Evolutionary conservation across 2,888 invertebrate species (phyloP), one percentile per base, ranked within the genome.

Genomic region (Bruchidius siliquastri): DNA sequence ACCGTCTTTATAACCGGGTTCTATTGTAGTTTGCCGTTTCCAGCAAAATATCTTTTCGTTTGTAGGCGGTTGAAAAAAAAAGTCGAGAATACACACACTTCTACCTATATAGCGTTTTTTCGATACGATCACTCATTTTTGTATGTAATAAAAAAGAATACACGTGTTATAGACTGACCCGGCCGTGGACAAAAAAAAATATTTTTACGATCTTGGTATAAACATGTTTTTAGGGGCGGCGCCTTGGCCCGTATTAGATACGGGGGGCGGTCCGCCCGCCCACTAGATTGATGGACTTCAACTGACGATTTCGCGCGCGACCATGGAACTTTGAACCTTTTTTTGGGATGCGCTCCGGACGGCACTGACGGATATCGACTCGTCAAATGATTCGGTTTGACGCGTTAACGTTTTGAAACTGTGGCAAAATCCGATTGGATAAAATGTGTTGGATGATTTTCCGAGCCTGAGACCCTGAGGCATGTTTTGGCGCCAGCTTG

Each of bases 131-230:
- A n/a, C 30, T 30, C 30, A 30, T 30, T 13, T 49, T 49, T 49
- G 49, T 49, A 49, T 49, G 49, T 49, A 49, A 49, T 1, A 49
- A 49, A 49, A 13, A 13, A 49, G 13, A 1, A 49, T 8, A 49
- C 81, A 79, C 81, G 82, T 81, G 84, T 82, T 81, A 81, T 84
- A 85, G 85, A 85, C 85, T 85, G 85, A 85, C 85, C 85, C 85
- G 85, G 85, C 85, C 82, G 83, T 84, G 80, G 85, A 85, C 84
- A 79, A 79, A 49, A 26, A 26, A 26, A 49, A 49, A 49, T 49
- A 49, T 49, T 49, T 49, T 80, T 49, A 49, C 49, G 49, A 49
- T 49, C 80, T 80, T 79, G 79, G 80, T 74, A 49, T 49, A 49
- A 49, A 49, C 49, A 49, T 13, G 49, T 49, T 49, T 49, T 49